Evolutionary conservation across 2,113 vertebrate species (phyloP), one percentile per base, ranked within the genome.

Genomic region (Cottus gobio): DNA sequence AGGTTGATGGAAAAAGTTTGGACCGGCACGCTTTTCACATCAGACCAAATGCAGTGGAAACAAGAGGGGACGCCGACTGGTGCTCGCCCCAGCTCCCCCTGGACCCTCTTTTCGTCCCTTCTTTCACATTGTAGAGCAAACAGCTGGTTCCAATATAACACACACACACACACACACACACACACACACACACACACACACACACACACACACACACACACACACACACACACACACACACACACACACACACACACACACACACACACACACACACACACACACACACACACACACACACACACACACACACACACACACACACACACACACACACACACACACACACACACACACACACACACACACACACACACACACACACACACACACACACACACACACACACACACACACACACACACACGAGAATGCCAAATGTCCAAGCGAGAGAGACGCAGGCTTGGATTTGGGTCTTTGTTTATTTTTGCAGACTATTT

Each of bases 131-230:
- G 77, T 42, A 71, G 31, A 63, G 68, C 77, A 71, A 56, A 77
- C 93, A 94, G 93, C 89, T 95, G 94, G 69, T 90, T 92, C 74
- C 67, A 86, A 94, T 94, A 81, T 92, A 56, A 79, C 58, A n/a
- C 48, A 52, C 48, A 9, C 20, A 52, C 48, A 42, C 39, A 13
- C 39, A 42, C 60, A 82, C 62, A n/a, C 48, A 52, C 48, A 9
- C 20, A 52, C 48, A 42, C 39, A 13, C 39, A 42, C 39, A 42
- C 39, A 13, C 39, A 42, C 39, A 13, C 39, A 42, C 39, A 42
- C 37, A 39, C 37, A 39, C 37, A 39, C 37, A 39, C 37, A 39
- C 37, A 39, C 37, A 69, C 71, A n/a, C 57, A 58, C 63, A 13
- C 39, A 42, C 39, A 42, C 37, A 39, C 37, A 39, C 37, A 42